phyloP scores from a whole-genome alignment of 2,113 vertebrate species.

The Lanius collurio region DNA sequence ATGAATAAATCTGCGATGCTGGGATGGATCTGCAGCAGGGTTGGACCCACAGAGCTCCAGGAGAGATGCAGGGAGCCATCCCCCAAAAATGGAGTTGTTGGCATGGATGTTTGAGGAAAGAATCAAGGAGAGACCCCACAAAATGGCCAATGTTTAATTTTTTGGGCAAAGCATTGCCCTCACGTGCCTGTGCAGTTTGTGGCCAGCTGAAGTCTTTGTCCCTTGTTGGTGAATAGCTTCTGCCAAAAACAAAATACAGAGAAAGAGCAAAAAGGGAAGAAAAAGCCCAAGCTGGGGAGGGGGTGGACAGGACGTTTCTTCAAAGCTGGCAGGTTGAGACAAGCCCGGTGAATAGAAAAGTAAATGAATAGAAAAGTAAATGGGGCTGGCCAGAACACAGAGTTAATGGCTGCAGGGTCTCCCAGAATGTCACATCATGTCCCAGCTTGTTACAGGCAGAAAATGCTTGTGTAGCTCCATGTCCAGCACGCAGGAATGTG shows the following conservation, averaged over 20 bases:
- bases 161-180: background rate
- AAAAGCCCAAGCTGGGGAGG: background rate
- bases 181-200: background rate
- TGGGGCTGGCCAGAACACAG: background rate
- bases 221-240: background rate
- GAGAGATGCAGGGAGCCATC: fast-evolving
- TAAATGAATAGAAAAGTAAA: background rate
- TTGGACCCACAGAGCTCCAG: background rate
- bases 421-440: background rate
- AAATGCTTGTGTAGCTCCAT: fast-evolving
- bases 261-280: background rate
- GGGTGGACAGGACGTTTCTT: background rate
- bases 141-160: background rate
- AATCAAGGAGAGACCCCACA: background rate
- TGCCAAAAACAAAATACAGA: background rate
- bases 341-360: background rate
- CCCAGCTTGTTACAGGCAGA: background rate
- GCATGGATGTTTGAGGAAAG: background rate
- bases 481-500: background rate
- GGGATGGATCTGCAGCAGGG: background rate
- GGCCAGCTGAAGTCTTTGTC: conserved; percentile 9
- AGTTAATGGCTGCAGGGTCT: background rate
- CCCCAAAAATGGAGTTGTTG: background rate
- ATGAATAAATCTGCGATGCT: background rate
- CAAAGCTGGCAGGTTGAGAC: conserved; percentile 3